Evolutionary conservation across 2,113 vertebrate genomes (phyloP).

Genomic region (Connochaetes taurinus): DNA sequence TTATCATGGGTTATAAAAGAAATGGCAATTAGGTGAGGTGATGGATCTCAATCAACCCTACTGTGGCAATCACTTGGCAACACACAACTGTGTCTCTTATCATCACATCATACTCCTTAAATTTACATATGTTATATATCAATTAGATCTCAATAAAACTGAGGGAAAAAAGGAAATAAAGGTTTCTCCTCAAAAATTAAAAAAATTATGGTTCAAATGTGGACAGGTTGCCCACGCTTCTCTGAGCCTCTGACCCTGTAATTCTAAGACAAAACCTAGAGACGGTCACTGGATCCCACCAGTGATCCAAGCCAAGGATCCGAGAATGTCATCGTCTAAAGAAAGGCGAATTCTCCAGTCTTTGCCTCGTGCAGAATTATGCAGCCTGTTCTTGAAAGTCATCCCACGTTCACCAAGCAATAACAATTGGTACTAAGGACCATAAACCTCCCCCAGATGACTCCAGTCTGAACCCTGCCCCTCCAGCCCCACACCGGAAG

Average conservation of each 20-base stretch:
- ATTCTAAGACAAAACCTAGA: background rate
- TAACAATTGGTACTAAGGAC: background rate
- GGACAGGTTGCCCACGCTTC: no score
- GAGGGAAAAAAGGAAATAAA: background rate
- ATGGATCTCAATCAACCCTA: background rate
- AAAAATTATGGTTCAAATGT: background rate
- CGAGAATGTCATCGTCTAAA: rapidly evolving
- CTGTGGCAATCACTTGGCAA: background rate
- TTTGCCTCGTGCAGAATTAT: background rate
- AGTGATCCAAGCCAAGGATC: rapidly evolving
- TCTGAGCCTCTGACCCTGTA: no score
- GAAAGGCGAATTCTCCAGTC: background rate
- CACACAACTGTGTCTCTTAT: rapidly evolving
- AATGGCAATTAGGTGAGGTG: background rate
- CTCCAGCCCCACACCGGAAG: rapidly evolving
- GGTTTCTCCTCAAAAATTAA: background rate
- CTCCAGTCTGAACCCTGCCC: no score
- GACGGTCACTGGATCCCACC: rapidly evolving
- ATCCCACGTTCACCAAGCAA: background rate
- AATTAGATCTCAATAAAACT: background rate
- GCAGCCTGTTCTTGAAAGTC: background rate
- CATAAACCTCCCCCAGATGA: background rate
- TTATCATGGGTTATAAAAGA: background rate
- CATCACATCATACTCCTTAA: no score
- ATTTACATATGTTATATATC: background rate